A percentile compares a stretch with the other conserved stretches of the same genome.
Conservation (phyloP, 2,113 vertebrate genomes). For the Nymphicus hollandicus region DNA sequence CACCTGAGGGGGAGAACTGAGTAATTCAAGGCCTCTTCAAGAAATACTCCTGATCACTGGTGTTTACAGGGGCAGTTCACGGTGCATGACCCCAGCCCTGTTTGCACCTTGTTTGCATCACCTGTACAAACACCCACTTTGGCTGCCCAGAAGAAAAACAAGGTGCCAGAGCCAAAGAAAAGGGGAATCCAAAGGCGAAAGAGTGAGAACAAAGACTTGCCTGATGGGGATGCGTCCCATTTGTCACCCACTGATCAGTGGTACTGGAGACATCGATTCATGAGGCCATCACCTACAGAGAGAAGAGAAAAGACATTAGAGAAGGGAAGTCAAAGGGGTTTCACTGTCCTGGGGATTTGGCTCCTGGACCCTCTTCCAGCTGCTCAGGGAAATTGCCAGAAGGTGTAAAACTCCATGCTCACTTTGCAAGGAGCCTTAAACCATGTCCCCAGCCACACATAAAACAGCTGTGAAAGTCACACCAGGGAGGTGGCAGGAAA, state of each 20-base stretch:
- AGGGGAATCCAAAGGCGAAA: not conserved
- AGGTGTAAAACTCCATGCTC: not conserved
- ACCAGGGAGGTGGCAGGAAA: slow-evolving; percentile 44
- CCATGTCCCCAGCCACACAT: not conserved
- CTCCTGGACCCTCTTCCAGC: not conserved
- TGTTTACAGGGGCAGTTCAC: not conserved
- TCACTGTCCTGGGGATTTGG: not conserved
- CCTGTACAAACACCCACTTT: not conserved
- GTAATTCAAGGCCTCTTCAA: not conserved
- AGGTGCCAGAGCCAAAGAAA: not conserved
- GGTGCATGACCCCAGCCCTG: not conserved
- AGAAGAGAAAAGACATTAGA: not conserved
- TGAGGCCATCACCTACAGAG: not conserved
- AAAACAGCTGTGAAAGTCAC: slow-evolving; percentile 39
- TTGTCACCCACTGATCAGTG: not conserved
- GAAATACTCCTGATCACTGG: not conserved
- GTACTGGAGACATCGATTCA: not conserved
- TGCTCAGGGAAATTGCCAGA: not conserved
- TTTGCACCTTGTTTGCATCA: not conserved
- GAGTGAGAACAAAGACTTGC: not conserved
- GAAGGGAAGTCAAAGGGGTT: not conserved
- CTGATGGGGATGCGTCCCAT: not conserved
- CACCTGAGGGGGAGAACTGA: not conserved
- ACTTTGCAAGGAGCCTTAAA: not conserved
- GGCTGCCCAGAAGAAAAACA: not conserved